Conservation (phyloP, 1,140 invertebrate species). For the Drosophila pallidifrons region DNA sequence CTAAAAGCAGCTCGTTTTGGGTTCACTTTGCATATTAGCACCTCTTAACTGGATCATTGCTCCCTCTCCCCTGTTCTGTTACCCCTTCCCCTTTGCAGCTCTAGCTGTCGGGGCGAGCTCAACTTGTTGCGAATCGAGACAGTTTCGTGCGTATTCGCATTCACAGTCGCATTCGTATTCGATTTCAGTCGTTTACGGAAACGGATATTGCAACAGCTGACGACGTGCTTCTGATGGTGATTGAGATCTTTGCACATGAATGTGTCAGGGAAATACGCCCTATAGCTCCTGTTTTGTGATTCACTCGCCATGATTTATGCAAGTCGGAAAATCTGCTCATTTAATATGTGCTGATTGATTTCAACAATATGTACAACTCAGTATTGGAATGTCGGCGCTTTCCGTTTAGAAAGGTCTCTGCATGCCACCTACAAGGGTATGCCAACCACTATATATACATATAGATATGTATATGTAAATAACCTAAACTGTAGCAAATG, state of each 20-base stretch:
- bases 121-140: constrained; percentile 1
- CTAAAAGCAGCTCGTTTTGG: constrained; percentile 32
- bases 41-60: constrained; percentile 63
- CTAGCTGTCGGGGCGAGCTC: neutral
- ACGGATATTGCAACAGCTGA: constrained; percentile 62
- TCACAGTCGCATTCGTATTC: neutral
- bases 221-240: constrained; percentile 60
- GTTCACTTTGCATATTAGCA: constrained; percentile 73
- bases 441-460: constrained; percentile 7
- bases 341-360: constrained; percentile 18
- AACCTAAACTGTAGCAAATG: constrained; percentile 72
- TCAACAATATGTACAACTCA: neutral
- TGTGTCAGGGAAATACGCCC: constrained; percentile 73
- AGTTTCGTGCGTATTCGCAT: constrained; percentile 3
- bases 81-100: neutral
- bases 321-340: constrained; percentile 41
- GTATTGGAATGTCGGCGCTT: constrained; percentile 13
- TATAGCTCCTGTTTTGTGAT: constrained; percentile 62
- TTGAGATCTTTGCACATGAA: constrained; percentile 57
- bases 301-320: constrained; percentile 36
- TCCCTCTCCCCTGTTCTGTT: neutral
- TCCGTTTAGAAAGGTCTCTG: constrained; percentile 28
- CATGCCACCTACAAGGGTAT: constrained; percentile 6
- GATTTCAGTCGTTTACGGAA: constrained; percentile 57
- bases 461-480: constrained; percentile 66